Evolutionary conservation across 2,888 invertebrate genomes (phyloP).

Genomic region (Chloroclystis v-ata): DNA sequence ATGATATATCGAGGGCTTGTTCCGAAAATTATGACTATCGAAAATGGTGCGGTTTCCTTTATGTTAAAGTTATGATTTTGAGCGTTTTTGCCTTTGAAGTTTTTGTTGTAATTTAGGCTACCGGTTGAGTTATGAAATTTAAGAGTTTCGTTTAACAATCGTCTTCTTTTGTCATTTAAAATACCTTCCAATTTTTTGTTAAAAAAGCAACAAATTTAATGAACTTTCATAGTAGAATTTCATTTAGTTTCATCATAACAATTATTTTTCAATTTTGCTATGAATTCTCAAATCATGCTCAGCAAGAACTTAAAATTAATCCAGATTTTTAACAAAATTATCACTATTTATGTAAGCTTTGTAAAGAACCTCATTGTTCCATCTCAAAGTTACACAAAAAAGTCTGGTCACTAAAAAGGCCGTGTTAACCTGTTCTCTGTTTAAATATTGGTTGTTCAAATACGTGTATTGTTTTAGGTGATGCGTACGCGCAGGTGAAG

Average conservation of each 20-base stretch:
- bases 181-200: neutral
- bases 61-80: slow-evolving; percentile 22
- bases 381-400: neutral
- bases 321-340: no score
- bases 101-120: slow-evolving; percentile 9
- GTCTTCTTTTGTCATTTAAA: neutral
- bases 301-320: no score
- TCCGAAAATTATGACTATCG: slow-evolving; percentile 31
- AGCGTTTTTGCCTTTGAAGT: slow-evolving; percentile 7
- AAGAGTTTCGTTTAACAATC: neutral
- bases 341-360: no score
- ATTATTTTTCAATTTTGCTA: neutral
- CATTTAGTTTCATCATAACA: neutral
- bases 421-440: slow-evolving; percentile 26
- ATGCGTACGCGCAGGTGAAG: slow-evolving; percentile 65
- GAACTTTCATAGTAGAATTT: neutral
- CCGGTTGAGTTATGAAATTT: neutral
- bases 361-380: neutral
- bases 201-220: no score
- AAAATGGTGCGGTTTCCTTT: slow-evolving; percentile 25
- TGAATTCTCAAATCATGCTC: neutral
- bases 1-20: slow-evolving; percentile 33
- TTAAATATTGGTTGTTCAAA: slow-evolving; percentile 62
- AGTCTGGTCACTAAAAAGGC: slow-evolving; percentile 2
- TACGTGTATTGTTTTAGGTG: slow-evolving; percentile 74